Evolutionary conservation across 2,113 vertebrate species (phyloP).

Genomic region (Neomonachus schauinslandi): DNA sequence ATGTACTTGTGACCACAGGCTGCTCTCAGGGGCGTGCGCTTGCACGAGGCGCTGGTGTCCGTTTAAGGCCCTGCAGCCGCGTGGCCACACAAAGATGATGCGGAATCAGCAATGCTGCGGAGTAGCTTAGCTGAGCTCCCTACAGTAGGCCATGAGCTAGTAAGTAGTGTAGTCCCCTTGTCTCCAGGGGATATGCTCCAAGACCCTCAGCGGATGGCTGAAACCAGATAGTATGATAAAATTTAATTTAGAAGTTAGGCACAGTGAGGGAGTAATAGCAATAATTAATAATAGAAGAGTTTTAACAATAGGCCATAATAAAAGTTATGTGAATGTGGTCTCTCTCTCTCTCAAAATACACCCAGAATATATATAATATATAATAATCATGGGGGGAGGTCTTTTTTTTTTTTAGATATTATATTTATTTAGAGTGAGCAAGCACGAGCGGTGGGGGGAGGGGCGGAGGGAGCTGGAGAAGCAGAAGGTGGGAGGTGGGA

Average conservation of each 20-base stretch:
- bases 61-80: neutral
- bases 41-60: neutral
- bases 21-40: neutral
- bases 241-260: neutral
- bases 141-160: neutral
- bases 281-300: neutral
- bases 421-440: neutral
- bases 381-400: neutral
- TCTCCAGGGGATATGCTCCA: neutral
- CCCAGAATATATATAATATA: neutral
- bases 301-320: neutral
- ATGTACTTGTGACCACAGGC: neutral
- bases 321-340: neutral
- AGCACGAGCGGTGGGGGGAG: too few relatives aligned
- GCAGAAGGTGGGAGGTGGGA: neutral
- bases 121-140: neutral
- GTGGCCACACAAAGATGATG: neutral
- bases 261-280: neutral
- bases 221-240: neutral
- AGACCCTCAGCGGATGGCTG: neutral
- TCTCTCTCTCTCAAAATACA: neutral
- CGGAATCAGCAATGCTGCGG: neutral
- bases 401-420: too few relatives aligned
- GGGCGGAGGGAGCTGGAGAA: neutral
- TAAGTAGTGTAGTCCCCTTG: neutral